Percentiles rank a stretch among this genome's conserved stretches.
Conservation (phyloP, 2,113 vertebrate species). For the Tachysurus vachellii region DNA sequence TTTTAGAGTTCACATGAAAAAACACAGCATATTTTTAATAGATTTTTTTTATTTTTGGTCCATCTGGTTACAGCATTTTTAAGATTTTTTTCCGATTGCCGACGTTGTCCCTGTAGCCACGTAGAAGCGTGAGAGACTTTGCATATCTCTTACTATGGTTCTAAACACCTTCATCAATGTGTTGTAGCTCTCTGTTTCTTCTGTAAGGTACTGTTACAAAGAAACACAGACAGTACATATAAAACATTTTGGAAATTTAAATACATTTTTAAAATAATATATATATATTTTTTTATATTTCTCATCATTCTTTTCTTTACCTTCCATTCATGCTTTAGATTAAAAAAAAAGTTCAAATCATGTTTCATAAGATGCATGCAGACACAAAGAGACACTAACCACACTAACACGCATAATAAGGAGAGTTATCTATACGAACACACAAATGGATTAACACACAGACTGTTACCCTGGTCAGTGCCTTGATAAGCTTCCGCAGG, state of each 20-base stretch:
- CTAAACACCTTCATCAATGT: conserved; percentile 64
- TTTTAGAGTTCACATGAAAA: not conserved
- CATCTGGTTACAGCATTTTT: not conserved
- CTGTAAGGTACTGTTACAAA: conserved; percentile 58
- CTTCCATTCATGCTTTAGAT: not conserved
- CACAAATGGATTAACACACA: not conserved
- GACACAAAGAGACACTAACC: not conserved
- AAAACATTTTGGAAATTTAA: not conserved
- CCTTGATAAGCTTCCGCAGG: conserved; percentile 67
- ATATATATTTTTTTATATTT: not conserved
- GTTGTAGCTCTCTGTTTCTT: conserved; percentile 57
- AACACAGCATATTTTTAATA: not conserved
- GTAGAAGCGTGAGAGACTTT: conserved; percentile 43
- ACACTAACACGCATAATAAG: not conserved
- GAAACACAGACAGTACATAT: not conserved
- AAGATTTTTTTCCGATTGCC: not conserved
- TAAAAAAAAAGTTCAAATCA: not conserved
- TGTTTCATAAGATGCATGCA: not conserved
- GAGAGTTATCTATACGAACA: not conserved
- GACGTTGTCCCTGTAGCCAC: not conserved
- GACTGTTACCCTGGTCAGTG: conserved; percentile 71
- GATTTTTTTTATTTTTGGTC: conserved; percentile 3
- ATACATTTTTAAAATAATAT: not conserved
- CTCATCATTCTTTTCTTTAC: not conserved
- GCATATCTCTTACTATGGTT: conserved; percentile 59